Base-by-base conservation (phyloP, 2,113 vertebrate species). In the Symphodus melops region DNA sequence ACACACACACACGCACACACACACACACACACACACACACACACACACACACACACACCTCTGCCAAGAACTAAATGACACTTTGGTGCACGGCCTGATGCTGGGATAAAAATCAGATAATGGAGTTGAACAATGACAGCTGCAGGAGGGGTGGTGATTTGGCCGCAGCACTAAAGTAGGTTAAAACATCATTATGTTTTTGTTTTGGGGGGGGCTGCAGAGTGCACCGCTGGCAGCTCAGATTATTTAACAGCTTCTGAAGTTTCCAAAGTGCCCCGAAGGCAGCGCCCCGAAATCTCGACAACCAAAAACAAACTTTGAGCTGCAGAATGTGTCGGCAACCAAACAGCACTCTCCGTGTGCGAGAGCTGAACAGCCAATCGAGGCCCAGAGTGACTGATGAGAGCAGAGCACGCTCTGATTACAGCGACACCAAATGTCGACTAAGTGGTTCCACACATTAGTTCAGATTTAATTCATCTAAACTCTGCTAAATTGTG, bases 51-150 rank as follows among this genome's bases (percentile, higher is more conserved):
- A 44, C 48, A 8, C 25, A 10, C 37, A 19, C 41, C 3, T 14
- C 63, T 76, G 64, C 68, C 49, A 68, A 61, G 4, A 66, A 63
- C 42, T 53, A 66, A 74, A 65, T 55, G 39, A 51, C 73, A 76
- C 61, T 56, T 69, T 61, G 66, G 21, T 81, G 46, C 67, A 21
- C 0, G 8, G 33, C 58, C 72, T 64, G 57, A 67, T 65, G 71
- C 73, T 78, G 60, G 75, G 85, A 79, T 65, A 81, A 83, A 59
- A 73, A 58, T 51, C 56, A 20, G 4, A 0, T 75, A 75, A 84
- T 49, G 60, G 68, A 85, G 68, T 71, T 64, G 51, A 20, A 63
- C 64, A 53, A 60, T 21, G 68, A 53, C 52, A 81, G 77, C 82
- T 67, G 80, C 52, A 54, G 33, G 33, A 21, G 1, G 16, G 17